These are phyloP conservation scores for Symphodus melops DNA, from an alignment of 2,113 vertebrate genomes.

Conservation along the genomic window DNA sequence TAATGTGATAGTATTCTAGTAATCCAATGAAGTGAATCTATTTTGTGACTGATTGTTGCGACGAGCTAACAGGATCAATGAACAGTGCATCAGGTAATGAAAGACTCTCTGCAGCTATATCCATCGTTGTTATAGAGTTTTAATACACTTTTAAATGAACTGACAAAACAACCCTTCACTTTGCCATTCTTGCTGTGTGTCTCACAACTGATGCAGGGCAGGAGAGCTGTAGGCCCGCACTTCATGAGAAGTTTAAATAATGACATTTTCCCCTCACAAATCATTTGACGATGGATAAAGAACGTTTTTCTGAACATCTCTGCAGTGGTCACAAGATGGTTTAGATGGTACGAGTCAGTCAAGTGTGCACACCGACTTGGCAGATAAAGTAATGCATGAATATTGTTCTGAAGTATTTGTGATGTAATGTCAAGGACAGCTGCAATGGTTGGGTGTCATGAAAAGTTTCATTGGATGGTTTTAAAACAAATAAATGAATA, in stretches of 20 bases:
- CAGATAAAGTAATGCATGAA: no score
- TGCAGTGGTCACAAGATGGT: not conserved
- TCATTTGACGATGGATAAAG: not conserved
- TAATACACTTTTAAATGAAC: conserved; percentile 33
- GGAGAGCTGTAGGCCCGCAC: not conserved
- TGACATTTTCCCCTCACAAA: not conserved
- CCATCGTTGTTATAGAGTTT: conserved; percentile 28
- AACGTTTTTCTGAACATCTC: not conserved
- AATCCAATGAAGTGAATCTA: conserved; percentile 34
- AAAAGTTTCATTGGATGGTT: no score
- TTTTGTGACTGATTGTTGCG: conserved; percentile 9
- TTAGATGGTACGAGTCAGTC: no score
- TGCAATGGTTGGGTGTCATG: no score
- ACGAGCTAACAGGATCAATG: conserved; percentile 47
- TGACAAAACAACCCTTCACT: conserved; percentile 7
- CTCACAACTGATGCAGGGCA: not conserved
- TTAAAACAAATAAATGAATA: no score
- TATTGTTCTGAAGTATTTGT: no score
- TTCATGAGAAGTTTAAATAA: not conserved
- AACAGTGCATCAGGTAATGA: conserved; percentile 20
- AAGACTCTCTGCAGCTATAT: conserved; percentile 3
- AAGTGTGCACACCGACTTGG: no score
- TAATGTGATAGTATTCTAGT: conserved; percentile 23
- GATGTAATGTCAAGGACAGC: no score
- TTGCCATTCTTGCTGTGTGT: not conserved